Conservation (phyloP, 2,888 invertebrate genomes). For the Cylloceria caligata region DNA sequence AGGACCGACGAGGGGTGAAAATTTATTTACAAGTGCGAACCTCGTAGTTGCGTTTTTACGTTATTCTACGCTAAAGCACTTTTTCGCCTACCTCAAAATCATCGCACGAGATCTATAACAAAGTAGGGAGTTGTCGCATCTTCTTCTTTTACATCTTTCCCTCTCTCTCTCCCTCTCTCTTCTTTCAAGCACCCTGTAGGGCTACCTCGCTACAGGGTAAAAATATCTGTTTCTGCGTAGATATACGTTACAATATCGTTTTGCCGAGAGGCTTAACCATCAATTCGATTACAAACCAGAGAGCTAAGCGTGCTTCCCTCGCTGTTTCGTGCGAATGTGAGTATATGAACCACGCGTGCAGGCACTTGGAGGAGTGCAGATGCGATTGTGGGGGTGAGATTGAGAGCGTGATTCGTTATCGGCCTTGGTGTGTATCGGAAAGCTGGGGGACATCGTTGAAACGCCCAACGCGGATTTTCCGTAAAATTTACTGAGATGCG, state of each 20-base stretch:
- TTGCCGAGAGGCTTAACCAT: slow-evolving; percentile 32
- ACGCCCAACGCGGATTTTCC: slow-evolving; percentile 26
- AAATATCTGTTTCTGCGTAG: background rate
- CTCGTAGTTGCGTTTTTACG: slow-evolving; percentile 5
- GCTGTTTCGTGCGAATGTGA: background rate
- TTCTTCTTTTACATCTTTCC: too few relatives aligned
- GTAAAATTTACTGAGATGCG: slow-evolving; percentile 11
- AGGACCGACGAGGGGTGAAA: background rate
- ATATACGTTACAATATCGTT: slow-evolving; percentile 52
- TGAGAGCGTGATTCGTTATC: slow-evolving; percentile 13
- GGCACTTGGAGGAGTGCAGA: slow-evolving; percentile 12
- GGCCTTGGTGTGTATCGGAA: slow-evolving; percentile 10
- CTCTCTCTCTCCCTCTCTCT: too few relatives aligned
- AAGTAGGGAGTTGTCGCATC: background rate
- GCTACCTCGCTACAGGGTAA: background rate
- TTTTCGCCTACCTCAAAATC: background rate
- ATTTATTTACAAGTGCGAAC: background rate
- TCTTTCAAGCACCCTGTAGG: background rate
- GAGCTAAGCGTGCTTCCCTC: slow-evolving; percentile 20
- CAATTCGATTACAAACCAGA: slow-evolving; percentile 64
- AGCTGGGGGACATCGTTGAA: slow-evolving; percentile 11
- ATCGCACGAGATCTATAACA: background rate
- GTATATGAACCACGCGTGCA: slow-evolving; percentile 7
- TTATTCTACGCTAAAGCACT: background rate
- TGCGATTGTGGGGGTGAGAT: slow-evolving; percentile 46